These are phyloP conservation scores for Hemiscyllium ocellatum DNA, from an alignment of 2,113 vertebrate genomes.

Conservation along the genomic window DNA sequence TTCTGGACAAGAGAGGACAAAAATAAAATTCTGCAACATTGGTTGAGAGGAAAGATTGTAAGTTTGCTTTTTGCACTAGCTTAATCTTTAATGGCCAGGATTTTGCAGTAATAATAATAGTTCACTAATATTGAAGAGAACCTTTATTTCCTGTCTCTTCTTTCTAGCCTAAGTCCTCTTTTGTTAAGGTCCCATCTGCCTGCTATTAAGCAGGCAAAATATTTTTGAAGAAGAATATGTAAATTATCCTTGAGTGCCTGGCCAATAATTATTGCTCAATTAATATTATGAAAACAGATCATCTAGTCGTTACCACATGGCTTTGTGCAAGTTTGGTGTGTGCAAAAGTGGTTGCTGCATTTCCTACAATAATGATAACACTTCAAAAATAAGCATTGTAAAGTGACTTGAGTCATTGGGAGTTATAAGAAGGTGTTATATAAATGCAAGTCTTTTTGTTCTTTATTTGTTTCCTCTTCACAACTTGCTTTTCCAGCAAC, in stretches of 20 bases:
- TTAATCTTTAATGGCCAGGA: background rate
- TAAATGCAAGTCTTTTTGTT: background rate
- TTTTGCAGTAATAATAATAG: background rate
- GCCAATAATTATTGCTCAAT: background rate
- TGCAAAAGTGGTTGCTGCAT: background rate
- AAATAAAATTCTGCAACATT: background rate
- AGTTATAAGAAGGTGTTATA: background rate
- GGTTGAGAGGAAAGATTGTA: background rate
- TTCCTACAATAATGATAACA: background rate
- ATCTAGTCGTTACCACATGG: background rate
- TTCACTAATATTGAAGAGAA: background rate
- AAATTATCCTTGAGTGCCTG: background rate
- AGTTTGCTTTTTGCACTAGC: background rate
- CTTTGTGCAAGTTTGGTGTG: background rate
- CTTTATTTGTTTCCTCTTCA: background rate
- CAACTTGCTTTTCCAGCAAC: too few relatives aligned
- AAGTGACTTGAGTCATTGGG: background rate
- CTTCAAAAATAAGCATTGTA: background rate
- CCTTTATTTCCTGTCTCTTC: background rate
- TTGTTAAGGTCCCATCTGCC: background rate
- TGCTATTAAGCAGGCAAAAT: too few relatives aligned
- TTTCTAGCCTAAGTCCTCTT: background rate
- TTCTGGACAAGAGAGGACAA: background rate
- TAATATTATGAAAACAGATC: background rate
- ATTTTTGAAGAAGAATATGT: too few relatives aligned